Percentiles rank a stretch among this genome's conserved stretches.
Evolutionary conservation across 2,797 vertebrate genomes (phyloP).

Genomic region (Denticeps clupeoides): DNA sequence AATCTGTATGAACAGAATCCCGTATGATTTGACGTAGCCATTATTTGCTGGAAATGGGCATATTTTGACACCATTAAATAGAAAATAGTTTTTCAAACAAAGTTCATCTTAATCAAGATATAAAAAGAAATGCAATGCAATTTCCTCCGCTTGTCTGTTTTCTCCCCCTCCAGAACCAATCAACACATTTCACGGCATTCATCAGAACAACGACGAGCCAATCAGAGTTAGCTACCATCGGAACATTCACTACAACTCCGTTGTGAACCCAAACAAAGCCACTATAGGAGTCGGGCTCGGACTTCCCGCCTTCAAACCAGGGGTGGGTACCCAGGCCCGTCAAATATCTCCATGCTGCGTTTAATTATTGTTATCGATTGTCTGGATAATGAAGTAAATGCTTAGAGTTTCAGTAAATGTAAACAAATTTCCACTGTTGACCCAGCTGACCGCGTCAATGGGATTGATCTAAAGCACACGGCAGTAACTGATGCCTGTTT

Average conservation of each 20-base stretch:
- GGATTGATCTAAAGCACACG: slow-evolving; percentile 9
- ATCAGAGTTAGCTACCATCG: slow-evolving; percentile 93
- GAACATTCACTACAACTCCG: slow-evolving; percentile 95
- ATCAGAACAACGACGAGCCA: slow-evolving; percentile 87
- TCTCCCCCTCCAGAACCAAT: slow-evolving; percentile 68
- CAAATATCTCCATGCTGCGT: too few relatives aligned
- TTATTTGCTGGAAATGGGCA: too few relatives aligned
- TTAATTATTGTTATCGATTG: too few relatives aligned
- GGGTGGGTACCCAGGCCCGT: slow-evolving; percentile 73
- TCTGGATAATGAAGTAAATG: too few relatives aligned
- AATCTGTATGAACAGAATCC: too few relatives aligned
- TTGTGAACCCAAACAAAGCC: slow-evolving; percentile 92
- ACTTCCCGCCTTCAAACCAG: slow-evolving; percentile 86
- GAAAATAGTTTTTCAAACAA: too few relatives aligned
- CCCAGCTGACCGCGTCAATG: neutral
- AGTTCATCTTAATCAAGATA: too few relatives aligned
- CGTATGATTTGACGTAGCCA: too few relatives aligned
- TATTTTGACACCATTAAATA: too few relatives aligned
- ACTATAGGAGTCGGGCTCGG: slow-evolving; percentile 88
- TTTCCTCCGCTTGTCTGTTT: neutral
- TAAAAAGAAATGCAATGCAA: too few relatives aligned
- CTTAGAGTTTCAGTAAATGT: too few relatives aligned
- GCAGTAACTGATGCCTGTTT: slow-evolving; percentile 9
- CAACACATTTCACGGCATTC: slow-evolving; percentile 91
- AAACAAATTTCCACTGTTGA: too few relatives aligned